A percentile compares a stretch with the other conserved stretches of the same genome.
phyloP scores from a whole-genome alignment of 2,888 invertebrate genomes.

The Harmothoe impar region DNA sequence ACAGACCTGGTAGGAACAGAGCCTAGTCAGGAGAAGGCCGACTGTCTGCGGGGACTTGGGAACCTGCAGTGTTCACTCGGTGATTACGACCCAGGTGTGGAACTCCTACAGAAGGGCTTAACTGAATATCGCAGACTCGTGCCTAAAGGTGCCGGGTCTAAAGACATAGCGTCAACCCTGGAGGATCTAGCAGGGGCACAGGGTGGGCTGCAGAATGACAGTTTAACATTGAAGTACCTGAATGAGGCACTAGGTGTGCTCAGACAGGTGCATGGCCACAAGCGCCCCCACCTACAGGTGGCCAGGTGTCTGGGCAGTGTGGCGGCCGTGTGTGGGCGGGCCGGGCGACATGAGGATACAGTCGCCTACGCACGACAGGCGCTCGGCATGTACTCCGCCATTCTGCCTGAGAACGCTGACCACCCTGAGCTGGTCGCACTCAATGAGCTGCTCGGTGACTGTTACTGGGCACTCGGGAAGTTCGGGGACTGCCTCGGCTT shows the following conservation, averaged over 20 bases:
- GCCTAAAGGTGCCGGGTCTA: not conserved
- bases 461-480: not conserved
- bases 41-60: conserved; percentile 39
- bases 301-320: conserved; percentile 11
- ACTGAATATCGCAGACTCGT: not conserved
- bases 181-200: not conserved
- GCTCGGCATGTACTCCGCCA: not conserved
- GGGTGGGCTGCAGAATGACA: not conserved
- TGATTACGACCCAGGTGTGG: not conserved
- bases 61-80: not conserved
- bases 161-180: conserved; percentile 4
- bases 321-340: not conserved
- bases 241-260: conserved; percentile 9
- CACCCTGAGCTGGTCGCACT: conserved; percentile 36
- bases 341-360: conserved; percentile 4
- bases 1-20: not conserved
- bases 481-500: not conserved
- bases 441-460: conserved; percentile 9
- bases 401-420: conserved; percentile 24
- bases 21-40: not conserved
- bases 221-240: not conserved
- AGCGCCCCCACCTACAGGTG: conserved; percentile 7
- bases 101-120: not conserved
- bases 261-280: not conserved
- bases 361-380: conserved; percentile 42